phyloP scores from a whole-genome alignment of 2,888 invertebrate species.

The Osmoderma eremita region DNA sequence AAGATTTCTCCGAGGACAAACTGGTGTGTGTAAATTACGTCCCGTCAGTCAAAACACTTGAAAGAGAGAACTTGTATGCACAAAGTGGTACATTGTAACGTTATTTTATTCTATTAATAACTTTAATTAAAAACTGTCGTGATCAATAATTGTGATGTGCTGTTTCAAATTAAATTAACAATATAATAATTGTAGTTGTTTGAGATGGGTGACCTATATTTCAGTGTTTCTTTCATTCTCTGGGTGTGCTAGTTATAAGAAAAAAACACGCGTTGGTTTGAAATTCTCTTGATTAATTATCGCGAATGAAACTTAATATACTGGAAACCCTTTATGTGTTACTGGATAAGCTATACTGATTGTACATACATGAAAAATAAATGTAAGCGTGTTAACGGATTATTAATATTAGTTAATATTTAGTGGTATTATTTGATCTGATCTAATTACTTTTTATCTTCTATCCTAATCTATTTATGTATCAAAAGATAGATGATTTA shows the following conservation, averaged over 20 bases:
- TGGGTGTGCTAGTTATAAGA: neutral
- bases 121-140: slow-evolving; percentile 21
- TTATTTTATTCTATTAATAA: slow-evolving; percentile 1
- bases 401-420: no score
- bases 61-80: neutral
- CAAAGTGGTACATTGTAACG: neutral
- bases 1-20: slow-evolving; percentile 10
- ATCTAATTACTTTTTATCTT: no score
- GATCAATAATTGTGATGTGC: neutral
- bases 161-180: slow-evolving; percentile 14
- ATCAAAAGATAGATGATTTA: no score
- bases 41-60: neutral
- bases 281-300: no score
- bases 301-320: neutral
- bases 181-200: neutral
- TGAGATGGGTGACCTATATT: slow-evolving; percentile 6
- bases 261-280: no score
- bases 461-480: no score
- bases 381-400: no score
- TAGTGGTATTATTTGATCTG: no score
- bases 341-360: no score
- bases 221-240: neutral
- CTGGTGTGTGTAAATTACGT: slow-evolving; percentile 3
- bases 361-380: no score
- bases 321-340: neutral